Evolutionary conservation across 2,797 vertebrate species (phyloP), one percentile per base, ranked within the genome.

Genomic region (Brachyrhaphis roseni): DNA sequence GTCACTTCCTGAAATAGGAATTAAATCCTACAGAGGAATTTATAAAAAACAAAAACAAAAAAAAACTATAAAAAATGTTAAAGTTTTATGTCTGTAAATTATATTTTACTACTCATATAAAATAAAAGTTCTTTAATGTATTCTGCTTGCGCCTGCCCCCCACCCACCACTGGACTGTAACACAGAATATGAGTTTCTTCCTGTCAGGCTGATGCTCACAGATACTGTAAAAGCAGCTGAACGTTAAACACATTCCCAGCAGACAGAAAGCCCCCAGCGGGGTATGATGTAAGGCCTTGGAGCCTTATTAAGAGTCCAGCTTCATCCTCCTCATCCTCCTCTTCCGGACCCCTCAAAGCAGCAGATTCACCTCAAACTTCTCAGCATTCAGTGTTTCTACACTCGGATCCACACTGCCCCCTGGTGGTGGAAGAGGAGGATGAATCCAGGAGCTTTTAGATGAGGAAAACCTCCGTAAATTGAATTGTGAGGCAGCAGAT

Each of bases 331-430:
- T 66, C 34, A 16, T 66, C 62, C 62, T 20, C 53, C 4, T 66
- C 62, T 11, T 26, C 41, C 47, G 8, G 39, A 20, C 26, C 36
- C 26, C 23, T 28, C 15, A 43, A 73, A 31, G 57, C 46, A 77
- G 34, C 81, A 49, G 34, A 49, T 3, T 47, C 64, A 73, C 28
- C 53, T 26, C 34, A 5, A 23, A 23, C 31, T 26, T 36, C 49
- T 5, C 47, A 12, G 66, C 13, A 7, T 45, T 26, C 20, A 0
- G 51, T 1, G n/a, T 49, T 12, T 71, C 68, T 46, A 76, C 72
- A 80, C 45, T 39, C 86, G 3, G 31, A 72, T 0, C 85, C 79
- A 92, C 92, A 91, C 86, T 92, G 92, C 41, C 92, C 90, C 89
- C 92, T 78, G 57, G 39, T 89, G 91, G 92, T 3, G 0, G 0